Conservation (phyloP, 35 echinoderm and acorn worm genomes). For the Apostichopus japonicus region DNA sequence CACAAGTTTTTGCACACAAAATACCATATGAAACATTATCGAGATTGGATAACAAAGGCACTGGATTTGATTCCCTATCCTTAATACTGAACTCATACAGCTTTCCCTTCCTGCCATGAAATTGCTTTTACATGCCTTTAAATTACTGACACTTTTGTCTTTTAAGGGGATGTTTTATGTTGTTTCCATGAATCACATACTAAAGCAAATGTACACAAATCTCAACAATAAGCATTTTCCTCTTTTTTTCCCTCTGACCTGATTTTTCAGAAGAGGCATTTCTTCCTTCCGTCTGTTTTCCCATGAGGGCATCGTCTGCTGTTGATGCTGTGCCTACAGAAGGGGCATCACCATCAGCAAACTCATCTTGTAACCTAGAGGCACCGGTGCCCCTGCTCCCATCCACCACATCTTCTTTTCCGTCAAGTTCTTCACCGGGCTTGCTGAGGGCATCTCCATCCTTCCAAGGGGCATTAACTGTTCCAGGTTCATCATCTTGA, state of each 20-base stretch:
- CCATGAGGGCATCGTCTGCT: not conserved
- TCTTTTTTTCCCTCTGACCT: not conserved
- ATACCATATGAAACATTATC: too few species aligned
- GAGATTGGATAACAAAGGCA: too few species aligned
- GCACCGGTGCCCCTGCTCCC: not conserved
- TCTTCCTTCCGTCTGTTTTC: not conserved
- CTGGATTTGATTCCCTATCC: too few species aligned
- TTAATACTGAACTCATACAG: too few species aligned
- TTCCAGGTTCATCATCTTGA: not conserved
- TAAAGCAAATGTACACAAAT: too few species aligned
- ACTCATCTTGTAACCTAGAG: not conserved
- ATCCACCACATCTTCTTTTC: not conserved
- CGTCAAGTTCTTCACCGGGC: not conserved
- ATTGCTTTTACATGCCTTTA: too few species aligned
- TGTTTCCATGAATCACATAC: too few species aligned
- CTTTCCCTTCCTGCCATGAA: too few species aligned
- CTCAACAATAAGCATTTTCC: too few species aligned
- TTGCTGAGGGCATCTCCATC: not conserved
- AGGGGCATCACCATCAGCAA: not conserved
- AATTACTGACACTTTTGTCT: too few species aligned
- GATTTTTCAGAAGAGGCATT: not conserved
- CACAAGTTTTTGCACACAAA: too few species aligned
- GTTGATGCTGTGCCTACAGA: not conserved
- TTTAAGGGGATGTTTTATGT: too few species aligned
- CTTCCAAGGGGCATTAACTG: not conserved